Evolutionary conservation across 2,113 vertebrate species (phyloP).

Genomic region (Patagioenas fasciata): DNA sequence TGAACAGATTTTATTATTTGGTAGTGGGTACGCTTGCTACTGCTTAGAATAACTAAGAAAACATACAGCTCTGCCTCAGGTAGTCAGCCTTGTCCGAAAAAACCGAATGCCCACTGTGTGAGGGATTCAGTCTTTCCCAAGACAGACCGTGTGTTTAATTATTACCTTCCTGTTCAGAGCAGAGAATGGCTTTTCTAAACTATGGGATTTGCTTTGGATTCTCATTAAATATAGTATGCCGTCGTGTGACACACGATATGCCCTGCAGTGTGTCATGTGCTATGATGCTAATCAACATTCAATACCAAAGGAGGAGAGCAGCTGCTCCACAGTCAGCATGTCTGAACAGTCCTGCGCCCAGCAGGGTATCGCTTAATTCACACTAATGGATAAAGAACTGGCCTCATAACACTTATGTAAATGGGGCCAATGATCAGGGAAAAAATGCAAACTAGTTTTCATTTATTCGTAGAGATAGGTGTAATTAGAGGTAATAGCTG

Average conservation of each 20-base stretch:
- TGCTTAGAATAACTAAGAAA: background rate
- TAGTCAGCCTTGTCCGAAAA: background rate
- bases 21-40: background rate
- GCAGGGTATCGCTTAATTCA: slow-evolving; percentile 32
- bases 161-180: background rate
- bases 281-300: slow-evolving; percentile 47
- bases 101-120: background rate
- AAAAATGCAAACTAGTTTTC: slow-evolving; percentile 47
- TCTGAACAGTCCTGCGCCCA: slow-evolving; percentile 37
- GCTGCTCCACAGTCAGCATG: slow-evolving; percentile 52
- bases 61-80: background rate
- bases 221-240: background rate
- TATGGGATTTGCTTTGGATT: slow-evolving; percentile 19
- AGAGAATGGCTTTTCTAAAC: background rate
- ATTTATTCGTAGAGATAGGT: slow-evolving; percentile 29
- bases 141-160: background rate
- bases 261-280: slow-evolving; percentile 24
- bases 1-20: background rate
- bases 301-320: slow-evolving; percentile 38
- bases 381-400: background rate
- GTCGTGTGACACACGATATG: background rate
- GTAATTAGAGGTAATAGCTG: slow-evolving; percentile 52
- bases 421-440: slow-evolving; percentile 4
- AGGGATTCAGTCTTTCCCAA: background rate
- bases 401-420: slow-evolving; percentile 19